Base-by-base conservation (phyloP, 2,888 invertebrate species). In the Volucella inanis region DNA sequence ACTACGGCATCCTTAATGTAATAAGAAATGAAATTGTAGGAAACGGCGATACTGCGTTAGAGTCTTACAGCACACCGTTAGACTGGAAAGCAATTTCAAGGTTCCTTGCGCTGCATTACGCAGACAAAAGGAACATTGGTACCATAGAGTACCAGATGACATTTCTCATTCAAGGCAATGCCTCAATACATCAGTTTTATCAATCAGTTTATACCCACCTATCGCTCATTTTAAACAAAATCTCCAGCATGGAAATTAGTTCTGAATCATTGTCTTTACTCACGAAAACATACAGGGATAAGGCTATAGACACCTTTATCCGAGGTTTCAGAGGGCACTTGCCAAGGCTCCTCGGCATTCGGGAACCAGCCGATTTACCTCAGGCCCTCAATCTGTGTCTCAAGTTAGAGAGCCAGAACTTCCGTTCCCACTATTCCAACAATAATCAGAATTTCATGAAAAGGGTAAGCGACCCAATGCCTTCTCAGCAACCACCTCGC, bases 281-380 rank as follows among this genome's bases (percentile, higher is more conserved):
- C 18, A 79, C 78, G 0, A 39, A 74, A 14, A 68, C 68, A 0
- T 88, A 87, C 45, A 74, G 87, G 41, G 87, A 87, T 14, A 87
- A 87, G 45, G 87, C 87, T 14, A 68, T 88, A 9, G 84, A 88
- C 39, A n/a, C n/a, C n/a, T n/a, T n/a, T n/a, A n/a, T n/a, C n/a
- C n/a, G n/a, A n/a, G n/a, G n/a, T n/a, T n/a, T n/a, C n/a, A n/a
- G n/a, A n/a, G n/a, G n/a, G n/a, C n/a, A n/a, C n/a, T n/a, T n/a
- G n/a, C n/a, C n/a, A n/a, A n/a, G n/a, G n/a, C n/a, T n/a, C n/a
- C n/a, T n/a, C n/a, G n/a, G n/a, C n/a, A n/a, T n/a, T n/a, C n/a
- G n/a, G n/a, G n/a, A n/a, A n/a, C n/a, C n/a, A n/a, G n/a, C n/a
- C n/a, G n/a, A n/a, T n/a, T n/a, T n/a, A n/a, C n/a, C n/a, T n/a